A percentile compares a stretch with the other conserved stretches of the same genome.
Evolutionary conservation across 2,113 vertebrate species (phyloP).

Genomic region (Upupa epops): DNA sequence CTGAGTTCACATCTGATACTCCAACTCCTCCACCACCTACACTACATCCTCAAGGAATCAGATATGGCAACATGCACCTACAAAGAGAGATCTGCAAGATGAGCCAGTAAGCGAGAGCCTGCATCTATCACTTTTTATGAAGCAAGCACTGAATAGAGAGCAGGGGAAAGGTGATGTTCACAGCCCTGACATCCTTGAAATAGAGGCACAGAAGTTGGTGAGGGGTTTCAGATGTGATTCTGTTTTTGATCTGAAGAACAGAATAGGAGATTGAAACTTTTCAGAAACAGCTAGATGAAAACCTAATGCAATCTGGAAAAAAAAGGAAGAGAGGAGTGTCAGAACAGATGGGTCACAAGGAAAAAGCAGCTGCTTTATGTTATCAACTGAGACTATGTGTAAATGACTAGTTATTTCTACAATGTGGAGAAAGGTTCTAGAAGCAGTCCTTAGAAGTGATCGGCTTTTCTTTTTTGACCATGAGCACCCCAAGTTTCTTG

Average conservation of each 20-base stretch:
- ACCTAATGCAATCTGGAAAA: not conserved
- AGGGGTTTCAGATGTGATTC: not conserved
- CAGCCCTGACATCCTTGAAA: not conserved
- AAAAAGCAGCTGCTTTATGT: conserved; percentile 12
- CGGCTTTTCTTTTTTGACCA: not conserved
- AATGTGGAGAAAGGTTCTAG: not conserved
- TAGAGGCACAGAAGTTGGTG: not conserved
- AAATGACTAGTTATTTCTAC: not conserved
- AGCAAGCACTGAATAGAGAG: not conserved
- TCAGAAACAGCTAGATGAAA: not conserved
- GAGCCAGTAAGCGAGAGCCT: not conserved
- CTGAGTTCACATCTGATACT: fast-evolving
- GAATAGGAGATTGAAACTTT: not conserved
- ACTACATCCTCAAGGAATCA: not conserved
- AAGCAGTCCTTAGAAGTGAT: not conserved
- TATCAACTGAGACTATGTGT: not conserved
- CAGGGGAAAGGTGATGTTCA: not conserved
- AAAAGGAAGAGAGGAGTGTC: not conserved
- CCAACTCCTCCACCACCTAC: not conserved
- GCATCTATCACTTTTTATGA: not conserved
- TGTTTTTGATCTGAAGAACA: not conserved
- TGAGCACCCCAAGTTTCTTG: not conserved
- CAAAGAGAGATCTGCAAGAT: not conserved
- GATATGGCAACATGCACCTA: not conserved
- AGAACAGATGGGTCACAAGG: conserved; percentile 7